Conservation (phyloP, 2,888 invertebrate species). For the Luperina nickerlii region DNA sequence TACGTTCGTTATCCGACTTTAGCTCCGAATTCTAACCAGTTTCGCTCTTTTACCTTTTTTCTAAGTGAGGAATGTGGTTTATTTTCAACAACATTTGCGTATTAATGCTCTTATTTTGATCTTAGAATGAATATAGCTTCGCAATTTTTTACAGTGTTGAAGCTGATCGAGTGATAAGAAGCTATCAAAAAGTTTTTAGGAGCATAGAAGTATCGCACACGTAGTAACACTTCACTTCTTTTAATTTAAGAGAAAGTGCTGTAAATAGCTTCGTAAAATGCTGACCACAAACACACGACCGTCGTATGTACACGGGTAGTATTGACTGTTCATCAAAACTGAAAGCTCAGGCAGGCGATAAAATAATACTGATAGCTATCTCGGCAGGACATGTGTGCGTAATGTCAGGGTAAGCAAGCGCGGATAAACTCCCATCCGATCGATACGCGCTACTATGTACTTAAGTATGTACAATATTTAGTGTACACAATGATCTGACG, state of each 20-base stretch:
- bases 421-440: conserved; percentile 56
- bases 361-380: conserved; percentile 72
- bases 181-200: not conserved
- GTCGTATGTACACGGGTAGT: conserved; percentile 73
- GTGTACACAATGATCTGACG: conserved; percentile 34
- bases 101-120: conserved; percentile 46
- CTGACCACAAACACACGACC: conserved; percentile 75
- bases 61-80: conserved; percentile 68
- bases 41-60: conserved; percentile 77
- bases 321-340: conserved; percentile 79
- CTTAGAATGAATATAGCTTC: conserved; percentile 9
- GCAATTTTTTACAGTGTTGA: conserved; percentile 18
- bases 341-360: conserved; percentile 76
- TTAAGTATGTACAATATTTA: conserved; percentile 20
- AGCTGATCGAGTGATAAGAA: conserved; percentile 7
- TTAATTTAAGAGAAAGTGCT: conserved; percentile 3
- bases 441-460: conserved; percentile 46
- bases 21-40: conserved; percentile 82
- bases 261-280: conserved; percentile 25
- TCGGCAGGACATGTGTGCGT: conserved; percentile 63
- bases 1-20: conserved; percentile 76
- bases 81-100: conserved; percentile 61
- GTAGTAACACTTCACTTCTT: conserved; percentile 9
- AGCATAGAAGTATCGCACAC: conserved; percentile 11
- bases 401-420: conserved; percentile 68